Conservation (phyloP, 2,888 invertebrate genomes). For the Parascotia fuliginaria region DNA sequence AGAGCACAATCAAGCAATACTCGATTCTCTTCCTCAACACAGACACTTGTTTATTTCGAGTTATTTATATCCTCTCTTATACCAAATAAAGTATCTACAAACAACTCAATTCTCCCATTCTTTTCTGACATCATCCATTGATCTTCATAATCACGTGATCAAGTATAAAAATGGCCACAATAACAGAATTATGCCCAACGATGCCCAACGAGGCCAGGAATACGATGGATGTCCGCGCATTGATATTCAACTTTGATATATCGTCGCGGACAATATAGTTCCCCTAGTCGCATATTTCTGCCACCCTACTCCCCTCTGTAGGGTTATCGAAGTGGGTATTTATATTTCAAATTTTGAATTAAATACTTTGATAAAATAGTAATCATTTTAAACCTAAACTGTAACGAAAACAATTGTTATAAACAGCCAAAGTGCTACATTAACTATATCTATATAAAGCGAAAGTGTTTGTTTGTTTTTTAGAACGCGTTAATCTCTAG, state of each 20-base stretch:
- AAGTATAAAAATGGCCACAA: slow-evolving; percentile 58
- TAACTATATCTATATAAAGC: too few species aligned
- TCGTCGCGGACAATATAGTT: slow-evolving; percentile 70
- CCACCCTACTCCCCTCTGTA: slow-evolving; percentile 50
- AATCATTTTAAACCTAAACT: too few species aligned
- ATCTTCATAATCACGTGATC: slow-evolving; percentile 71
- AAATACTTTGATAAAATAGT: neutral
- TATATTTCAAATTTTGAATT: neutral
- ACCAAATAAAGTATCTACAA: slow-evolving; percentile 6
- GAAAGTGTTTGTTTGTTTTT: too few species aligned
- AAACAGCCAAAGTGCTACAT: too few species aligned
- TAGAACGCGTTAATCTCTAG: too few species aligned
- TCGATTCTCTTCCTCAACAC: too few species aligned
- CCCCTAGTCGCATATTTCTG: slow-evolving; percentile 63
- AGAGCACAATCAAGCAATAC: too few species aligned
- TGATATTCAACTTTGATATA: slow-evolving; percentile 79
- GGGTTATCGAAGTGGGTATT: slow-evolving; percentile 48
- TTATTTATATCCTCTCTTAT: neutral
- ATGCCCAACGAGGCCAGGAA: slow-evolving; percentile 61
- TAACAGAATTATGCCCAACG: slow-evolving; percentile 70
- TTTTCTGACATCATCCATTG: slow-evolving; percentile 48
- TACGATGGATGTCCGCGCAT: slow-evolving; percentile 70
- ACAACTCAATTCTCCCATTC: slow-evolving; percentile 35
- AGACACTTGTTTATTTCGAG: neutral
- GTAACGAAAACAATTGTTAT: too few species aligned